A percentile compares a stretch with the other conserved stretches of the same genome.
Evolutionary conservation across 2,113 vertebrate genomes (phyloP).

Genomic region (Rissa tridactyla): DNA sequence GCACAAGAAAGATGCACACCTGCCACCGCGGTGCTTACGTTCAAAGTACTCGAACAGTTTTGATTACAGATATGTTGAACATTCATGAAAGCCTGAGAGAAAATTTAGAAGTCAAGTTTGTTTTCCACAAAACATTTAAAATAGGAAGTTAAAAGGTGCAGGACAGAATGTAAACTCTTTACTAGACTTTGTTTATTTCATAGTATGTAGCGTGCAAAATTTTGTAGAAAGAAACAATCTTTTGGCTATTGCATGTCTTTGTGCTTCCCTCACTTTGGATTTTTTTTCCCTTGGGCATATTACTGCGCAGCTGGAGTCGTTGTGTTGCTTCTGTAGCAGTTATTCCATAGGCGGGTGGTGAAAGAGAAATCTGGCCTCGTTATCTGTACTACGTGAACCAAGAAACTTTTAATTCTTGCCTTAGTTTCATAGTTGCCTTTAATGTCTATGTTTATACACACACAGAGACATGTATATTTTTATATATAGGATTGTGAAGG

Average conservation of each 20-base stretch:
- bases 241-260: neutral
- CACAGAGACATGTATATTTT: fast-evolving
- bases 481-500: neutral
- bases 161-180: neutral
- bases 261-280: neutral
- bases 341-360: neutral
- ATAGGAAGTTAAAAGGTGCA: neutral
- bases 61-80: neutral
- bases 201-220: neutral
- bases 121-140: neutral
- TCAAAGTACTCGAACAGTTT: neutral
- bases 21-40: neutral
- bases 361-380: neutral
- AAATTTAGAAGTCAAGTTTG: neutral
- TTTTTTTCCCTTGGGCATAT: neutral
- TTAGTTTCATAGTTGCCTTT: neutral
- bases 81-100: neutral
- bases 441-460: neutral
- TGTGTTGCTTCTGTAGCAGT: neutral
- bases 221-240: neutral
- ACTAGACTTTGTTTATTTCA: neutral
- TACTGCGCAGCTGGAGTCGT: neutral
- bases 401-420: neutral
- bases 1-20: too few species aligned
- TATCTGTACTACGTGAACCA: neutral